Evolutionary conservation across 2,797 vertebrate species (phyloP).

Genomic region (Pipistrellus nathusii): DNA sequence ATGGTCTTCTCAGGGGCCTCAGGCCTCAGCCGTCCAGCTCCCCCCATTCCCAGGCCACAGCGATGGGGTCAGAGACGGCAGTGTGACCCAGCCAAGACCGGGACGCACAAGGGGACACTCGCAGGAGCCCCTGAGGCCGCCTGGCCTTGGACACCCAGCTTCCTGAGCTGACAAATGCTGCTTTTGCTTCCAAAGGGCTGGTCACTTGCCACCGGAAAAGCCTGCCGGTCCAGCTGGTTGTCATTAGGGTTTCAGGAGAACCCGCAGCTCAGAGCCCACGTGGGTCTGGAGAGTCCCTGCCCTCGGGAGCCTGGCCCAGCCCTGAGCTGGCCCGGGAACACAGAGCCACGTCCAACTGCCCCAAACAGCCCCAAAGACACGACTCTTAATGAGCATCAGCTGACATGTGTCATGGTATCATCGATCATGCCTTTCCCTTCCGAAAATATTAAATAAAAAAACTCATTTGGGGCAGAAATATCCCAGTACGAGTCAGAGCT

Average conservation of each 20-base stretch:
- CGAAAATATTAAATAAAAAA: neutral
- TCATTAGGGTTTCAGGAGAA: slow-evolving; percentile 19
- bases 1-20: neutral
- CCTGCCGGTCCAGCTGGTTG: neutral
- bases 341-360: neutral
- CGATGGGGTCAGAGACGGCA: neutral
- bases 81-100: neutral
- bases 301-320: neutral
- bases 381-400: slow-evolving; percentile 16
- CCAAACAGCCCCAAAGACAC: neutral
- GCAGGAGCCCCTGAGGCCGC: fast-evolving
- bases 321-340: neutral
- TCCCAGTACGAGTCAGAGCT: neutral
- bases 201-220: neutral
- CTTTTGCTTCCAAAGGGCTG: neutral
- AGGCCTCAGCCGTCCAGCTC: fast-evolving
- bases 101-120: neutral
- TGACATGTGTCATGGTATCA: neutral
- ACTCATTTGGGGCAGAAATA: slow-evolving; percentile 63
- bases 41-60: neutral
- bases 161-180: neutral
- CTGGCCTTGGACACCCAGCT: neutral
- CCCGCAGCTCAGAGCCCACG: neutral
- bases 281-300: neutral
- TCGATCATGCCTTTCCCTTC: slow-evolving; percentile 17